Evolutionary conservation across 92 coral and sea anemone genomes (phyloP).

Genomic region (Parazoanthus darwini): DNA sequence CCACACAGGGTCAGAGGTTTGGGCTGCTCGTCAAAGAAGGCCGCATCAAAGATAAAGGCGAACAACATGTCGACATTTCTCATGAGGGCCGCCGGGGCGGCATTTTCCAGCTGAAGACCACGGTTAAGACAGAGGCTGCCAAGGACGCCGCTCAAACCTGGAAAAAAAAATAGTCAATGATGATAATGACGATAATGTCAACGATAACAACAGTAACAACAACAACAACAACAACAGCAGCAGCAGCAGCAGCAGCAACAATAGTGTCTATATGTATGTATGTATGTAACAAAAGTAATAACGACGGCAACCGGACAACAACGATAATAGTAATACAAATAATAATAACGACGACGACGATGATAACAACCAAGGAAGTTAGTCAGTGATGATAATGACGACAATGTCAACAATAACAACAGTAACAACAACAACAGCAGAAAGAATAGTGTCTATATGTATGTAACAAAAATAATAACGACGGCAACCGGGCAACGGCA

Average conservation of each 20-base stretch:
- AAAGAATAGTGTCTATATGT: too few species aligned
- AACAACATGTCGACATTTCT: slow-evolving; percentile 79
- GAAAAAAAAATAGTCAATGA: neutral
- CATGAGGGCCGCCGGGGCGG: slow-evolving; percentile 92
- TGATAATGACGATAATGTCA: neutral
- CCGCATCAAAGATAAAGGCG: slow-evolving; percentile 77
- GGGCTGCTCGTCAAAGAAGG: slow-evolving; percentile 64
- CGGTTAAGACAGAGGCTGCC: slow-evolving; percentile 87
- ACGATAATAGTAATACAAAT: neutral
- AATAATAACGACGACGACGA: neutral
- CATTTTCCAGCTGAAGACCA: slow-evolving; percentile 83
- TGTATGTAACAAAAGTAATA: too few species aligned
- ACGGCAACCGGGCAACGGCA: too few species aligned
- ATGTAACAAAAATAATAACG: too few species aligned
- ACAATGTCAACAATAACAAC: too few species aligned
- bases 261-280: too few species aligned
- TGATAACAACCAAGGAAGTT: too few species aligned
- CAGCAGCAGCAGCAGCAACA: neutral
- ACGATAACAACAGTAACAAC: neutral
- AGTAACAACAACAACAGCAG: too few species aligned
- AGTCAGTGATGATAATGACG: too few species aligned
- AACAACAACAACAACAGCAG: neutral
- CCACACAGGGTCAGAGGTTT: slow-evolving; percentile 64
- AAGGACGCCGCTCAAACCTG: slow-evolving; percentile 79
- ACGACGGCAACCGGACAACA: too few species aligned